Percentiles rank a stretch among this genome's conserved stretches.
Evolutionary conservation across 2,113 vertebrate genomes (phyloP).

Genomic region (Zeus faber): DNA sequence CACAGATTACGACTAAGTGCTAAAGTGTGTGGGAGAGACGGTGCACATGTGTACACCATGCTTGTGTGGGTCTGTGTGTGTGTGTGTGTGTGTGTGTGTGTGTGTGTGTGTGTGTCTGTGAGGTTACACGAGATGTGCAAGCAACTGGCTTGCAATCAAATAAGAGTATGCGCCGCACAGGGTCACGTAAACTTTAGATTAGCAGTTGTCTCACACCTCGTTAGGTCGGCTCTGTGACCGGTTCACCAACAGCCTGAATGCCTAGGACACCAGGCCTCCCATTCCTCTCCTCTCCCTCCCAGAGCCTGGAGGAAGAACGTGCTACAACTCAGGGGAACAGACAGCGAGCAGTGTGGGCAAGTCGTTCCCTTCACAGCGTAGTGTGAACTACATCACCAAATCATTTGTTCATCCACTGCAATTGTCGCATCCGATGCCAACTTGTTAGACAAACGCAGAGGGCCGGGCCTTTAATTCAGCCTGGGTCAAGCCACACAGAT

Average conservation of each 20-base stretch:
- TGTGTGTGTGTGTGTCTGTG: conserved; percentile 4
- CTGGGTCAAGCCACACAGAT: conserved; percentile 28
- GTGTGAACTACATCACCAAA: too few relatives aligned
- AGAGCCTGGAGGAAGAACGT: too few relatives aligned
- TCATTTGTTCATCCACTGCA: too few relatives aligned
- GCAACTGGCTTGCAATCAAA: conserved; percentile 41
- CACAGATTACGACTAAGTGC: conserved; percentile 35
- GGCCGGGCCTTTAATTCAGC: conserved; percentile 19
- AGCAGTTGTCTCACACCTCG: conserved; percentile 55
- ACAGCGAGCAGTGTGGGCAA: too few relatives aligned
- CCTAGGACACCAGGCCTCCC: conserved; percentile 7
- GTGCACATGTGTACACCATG: conserved; percentile 29
- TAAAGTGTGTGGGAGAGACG: conserved; percentile 34
- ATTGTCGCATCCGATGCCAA: too few relatives aligned
- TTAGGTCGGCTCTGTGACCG: conserved; percentile 44
- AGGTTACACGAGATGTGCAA: conserved; percentile 35
- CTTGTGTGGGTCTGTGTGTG: conserved; percentile 6
- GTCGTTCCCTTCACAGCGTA: too few relatives aligned
- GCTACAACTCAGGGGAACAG: too few relatives aligned
- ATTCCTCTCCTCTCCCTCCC: neutral
- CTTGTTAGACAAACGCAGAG: too few relatives aligned
- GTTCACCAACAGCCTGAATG: conserved; percentile 12
- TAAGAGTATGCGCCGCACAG: conserved; percentile 33
- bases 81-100: conserved; percentile 15
- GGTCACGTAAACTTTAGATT: conserved; percentile 59